Conservation (phyloP, 2,797 vertebrate species). For the Aplochiton taeniatus region DNA sequence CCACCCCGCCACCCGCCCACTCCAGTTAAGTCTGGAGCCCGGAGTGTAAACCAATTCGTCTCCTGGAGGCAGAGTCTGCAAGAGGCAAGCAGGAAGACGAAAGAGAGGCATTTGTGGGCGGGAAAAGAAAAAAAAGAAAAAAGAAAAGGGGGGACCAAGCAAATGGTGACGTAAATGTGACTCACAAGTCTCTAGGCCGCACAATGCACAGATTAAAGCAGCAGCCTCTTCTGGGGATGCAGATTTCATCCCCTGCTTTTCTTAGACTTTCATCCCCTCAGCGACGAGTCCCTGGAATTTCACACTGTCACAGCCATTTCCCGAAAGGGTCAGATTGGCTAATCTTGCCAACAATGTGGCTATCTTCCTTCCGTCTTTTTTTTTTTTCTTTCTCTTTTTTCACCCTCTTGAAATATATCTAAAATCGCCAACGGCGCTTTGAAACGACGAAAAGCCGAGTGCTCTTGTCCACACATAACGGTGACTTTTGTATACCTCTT, state of each 20-base stretch:
- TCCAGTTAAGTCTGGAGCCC: constrained; percentile 76
- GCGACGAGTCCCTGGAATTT: constrained; percentile 72
- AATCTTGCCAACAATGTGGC: constrained; percentile 50
- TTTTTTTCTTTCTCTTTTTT: constrained; percentile 19
- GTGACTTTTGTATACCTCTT: not conserved
- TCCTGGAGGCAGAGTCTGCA: constrained; percentile 73
- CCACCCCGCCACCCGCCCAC: constrained; percentile 74
- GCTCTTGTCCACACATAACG: constrained; percentile 24
- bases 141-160: constrained; percentile 69
- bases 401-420: constrained; percentile 24
- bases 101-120: constrained; percentile 70
- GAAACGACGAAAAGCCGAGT: constrained; percentile 9
- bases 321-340: constrained; percentile 65
- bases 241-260: constrained; percentile 77
- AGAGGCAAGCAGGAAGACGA: constrained; percentile 64
- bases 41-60: constrained; percentile 73
- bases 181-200: constrained; percentile 76
- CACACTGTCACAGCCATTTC: constrained; percentile 78
- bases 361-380: constrained; percentile 39
- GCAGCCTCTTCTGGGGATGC: constrained; percentile 71
- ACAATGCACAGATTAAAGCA: constrained; percentile 78
- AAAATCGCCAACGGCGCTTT: constrained; percentile 35
- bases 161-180: constrained; percentile 81
- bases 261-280: constrained; percentile 75
- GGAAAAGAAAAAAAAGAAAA: constrained; percentile 53